These are phyloP conservation scores for Synanceia verrucosa DNA, from an alignment of 2,797 vertebrate genomes.

Conservation along the genomic window DNA sequence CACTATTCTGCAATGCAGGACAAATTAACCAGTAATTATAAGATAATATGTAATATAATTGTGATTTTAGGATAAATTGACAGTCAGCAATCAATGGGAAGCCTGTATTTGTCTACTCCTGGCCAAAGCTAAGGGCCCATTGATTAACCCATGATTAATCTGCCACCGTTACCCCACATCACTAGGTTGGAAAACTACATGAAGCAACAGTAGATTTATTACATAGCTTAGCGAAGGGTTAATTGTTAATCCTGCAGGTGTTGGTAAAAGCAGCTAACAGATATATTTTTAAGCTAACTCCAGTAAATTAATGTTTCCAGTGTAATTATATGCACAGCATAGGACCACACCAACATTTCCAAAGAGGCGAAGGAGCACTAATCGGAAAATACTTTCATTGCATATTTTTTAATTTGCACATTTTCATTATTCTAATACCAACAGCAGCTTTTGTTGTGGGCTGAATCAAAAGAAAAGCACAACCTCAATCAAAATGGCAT, in stretches of 20 bases:
- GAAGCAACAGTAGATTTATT: not conserved
- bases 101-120: not conserved
- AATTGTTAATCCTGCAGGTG: not conserved
- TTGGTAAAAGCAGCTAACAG: not conserved
- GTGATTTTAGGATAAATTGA: not conserved
- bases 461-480: not conserved
- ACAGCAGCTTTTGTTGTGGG: not conserved
- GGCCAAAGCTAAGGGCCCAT: too few species aligned
- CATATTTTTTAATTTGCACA: not conserved
- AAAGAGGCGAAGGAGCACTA: not conserved
- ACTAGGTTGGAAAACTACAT: not conserved
- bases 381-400: not conserved
- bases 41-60: too few species aligned
- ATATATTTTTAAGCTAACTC: not conserved
- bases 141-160: not conserved
- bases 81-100: not conserved
- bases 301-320: not conserved
- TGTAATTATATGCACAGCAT: not conserved
- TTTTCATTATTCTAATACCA: not conserved
- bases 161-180: not conserved
- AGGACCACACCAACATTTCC: not conserved
- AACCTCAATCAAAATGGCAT: not conserved
- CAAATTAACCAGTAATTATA: too few species aligned
- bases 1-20: not conserved
- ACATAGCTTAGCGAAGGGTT: not conserved